Percentiles rank a stretch among this genome's conserved stretches.
phyloP scores from a whole-genome alignment of 2,797 vertebrate species.

The Heteromormyrus szaboi region DNA sequence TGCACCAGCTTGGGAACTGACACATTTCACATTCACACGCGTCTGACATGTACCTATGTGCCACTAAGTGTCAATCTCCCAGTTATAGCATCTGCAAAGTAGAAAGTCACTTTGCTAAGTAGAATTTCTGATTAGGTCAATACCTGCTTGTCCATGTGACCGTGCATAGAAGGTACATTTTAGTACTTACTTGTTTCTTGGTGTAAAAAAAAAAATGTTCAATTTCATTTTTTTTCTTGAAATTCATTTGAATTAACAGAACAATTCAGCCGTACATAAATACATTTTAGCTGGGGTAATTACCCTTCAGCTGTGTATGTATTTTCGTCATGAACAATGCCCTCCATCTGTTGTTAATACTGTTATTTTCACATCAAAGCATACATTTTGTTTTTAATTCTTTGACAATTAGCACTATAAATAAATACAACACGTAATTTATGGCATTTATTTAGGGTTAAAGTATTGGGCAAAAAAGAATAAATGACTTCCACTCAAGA shows the following conservation, averaged over 20 bases:
- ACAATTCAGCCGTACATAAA: not conserved
- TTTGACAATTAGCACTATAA: not conserved
- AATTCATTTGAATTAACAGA: not conserved
- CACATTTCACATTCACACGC: not conserved
- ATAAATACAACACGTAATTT: not conserved
- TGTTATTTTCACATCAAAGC: not conserved
- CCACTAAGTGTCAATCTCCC: not conserved
- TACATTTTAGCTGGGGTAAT: not conserved
- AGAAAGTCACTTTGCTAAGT: not conserved
- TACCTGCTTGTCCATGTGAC: not conserved
- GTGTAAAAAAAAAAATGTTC: not conserved
- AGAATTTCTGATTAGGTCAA: not conserved
- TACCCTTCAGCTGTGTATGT: not conserved
- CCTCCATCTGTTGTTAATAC: not conserved
- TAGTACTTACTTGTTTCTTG: not conserved
- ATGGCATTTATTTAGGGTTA: not conserved
- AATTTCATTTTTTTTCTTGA: not conserved
- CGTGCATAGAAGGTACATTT: not conserved
- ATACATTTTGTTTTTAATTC: not conserved
- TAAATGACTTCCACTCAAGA: not conserved
- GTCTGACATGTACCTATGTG: not conserved
- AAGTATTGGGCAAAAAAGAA: not conserved
- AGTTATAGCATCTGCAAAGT: not conserved
- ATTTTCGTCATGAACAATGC: not conserved
- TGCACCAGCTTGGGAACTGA: not conserved